These are phyloP conservation scores for Pomacea canaliculata DNA, from an alignment of 2,888 invertebrate genomes.

Conservation along the genomic window DNA sequence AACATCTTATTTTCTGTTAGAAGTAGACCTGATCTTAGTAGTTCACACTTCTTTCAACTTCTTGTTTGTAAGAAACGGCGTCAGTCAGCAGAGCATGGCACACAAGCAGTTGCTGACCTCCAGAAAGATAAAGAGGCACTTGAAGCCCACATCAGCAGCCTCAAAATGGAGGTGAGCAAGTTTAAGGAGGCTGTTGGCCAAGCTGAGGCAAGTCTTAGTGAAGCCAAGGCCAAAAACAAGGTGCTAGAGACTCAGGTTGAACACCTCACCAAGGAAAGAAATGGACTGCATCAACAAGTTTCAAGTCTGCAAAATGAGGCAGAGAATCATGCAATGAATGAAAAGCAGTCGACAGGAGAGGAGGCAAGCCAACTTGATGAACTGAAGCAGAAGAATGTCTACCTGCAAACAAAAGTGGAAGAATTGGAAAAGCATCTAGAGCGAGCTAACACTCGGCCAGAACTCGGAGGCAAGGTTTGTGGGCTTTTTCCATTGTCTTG, in stretches of 20 bases:
- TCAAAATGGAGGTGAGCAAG: conserved; percentile 53
- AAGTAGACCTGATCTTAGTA: neutral
- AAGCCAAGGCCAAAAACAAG: conserved; percentile 28
- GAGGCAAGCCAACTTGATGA: neutral
- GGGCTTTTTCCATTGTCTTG: too few species aligned
- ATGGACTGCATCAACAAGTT: conserved; percentile 18
- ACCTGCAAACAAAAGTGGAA: conserved; percentile 23
- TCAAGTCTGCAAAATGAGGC: conserved; percentile 10
- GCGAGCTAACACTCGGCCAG: conserved; percentile 19
- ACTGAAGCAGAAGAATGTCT: conserved; percentile 35
- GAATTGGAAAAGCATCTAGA: conserved; percentile 30
- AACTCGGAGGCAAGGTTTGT: neutral
- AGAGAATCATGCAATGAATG: neutral
- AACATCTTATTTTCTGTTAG: neutral
- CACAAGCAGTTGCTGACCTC: conserved; percentile 31
- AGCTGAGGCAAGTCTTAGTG: conserved; percentile 17
- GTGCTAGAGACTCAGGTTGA: conserved; percentile 27
- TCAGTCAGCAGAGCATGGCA: conserved; percentile 4
- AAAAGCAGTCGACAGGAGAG: neutral
- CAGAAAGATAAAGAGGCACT: conserved; percentile 70
- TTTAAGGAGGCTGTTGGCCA: conserved; percentile 33
- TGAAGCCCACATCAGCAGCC: conserved; percentile 54
- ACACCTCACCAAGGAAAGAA: conserved; percentile 10
- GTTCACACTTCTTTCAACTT: neutral
- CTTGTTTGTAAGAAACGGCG: conserved; percentile 14